These are phyloP conservation scores for Alectoris magna DNA, from an alignment of 2,797 vertebrate genomes.

Conservation along the genomic window DNA sequence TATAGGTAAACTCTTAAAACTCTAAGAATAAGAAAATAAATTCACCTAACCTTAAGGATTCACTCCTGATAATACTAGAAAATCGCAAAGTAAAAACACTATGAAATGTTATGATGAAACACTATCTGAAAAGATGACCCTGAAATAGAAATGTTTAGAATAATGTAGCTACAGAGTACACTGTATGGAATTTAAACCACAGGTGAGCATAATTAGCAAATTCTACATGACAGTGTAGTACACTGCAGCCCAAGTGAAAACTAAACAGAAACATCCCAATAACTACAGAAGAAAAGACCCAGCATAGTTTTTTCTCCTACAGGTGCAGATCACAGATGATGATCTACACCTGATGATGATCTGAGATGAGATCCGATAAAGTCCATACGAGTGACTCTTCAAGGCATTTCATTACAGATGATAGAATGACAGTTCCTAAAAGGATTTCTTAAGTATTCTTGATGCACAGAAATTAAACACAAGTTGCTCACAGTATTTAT, in stretches of 20 bases:
- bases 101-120: neutral
- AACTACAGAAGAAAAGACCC: neutral
- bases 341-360: neutral
- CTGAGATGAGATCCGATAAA: neutral
- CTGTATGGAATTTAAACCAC: neutral
- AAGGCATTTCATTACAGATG: neutral
- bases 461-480: neutral
- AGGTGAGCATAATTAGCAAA: neutral
- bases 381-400: neutral
- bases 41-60: slow-evolving; percentile 1
- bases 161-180: neutral
- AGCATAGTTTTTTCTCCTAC: neutral
- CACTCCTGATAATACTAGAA: neutral
- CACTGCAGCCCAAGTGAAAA: neutral
- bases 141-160: neutral
- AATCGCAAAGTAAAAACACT: neutral
- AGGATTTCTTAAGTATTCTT: neutral
- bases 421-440: neutral
- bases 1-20: neutral
- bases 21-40: neutral
- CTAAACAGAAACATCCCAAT: neutral
- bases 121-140: neutral
- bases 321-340: neutral
- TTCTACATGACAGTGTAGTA: neutral
- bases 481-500: neutral